phyloP scores from a whole-genome alignment of 2,797 vertebrate species.

The Eleutherodactylus coqui region DNA sequence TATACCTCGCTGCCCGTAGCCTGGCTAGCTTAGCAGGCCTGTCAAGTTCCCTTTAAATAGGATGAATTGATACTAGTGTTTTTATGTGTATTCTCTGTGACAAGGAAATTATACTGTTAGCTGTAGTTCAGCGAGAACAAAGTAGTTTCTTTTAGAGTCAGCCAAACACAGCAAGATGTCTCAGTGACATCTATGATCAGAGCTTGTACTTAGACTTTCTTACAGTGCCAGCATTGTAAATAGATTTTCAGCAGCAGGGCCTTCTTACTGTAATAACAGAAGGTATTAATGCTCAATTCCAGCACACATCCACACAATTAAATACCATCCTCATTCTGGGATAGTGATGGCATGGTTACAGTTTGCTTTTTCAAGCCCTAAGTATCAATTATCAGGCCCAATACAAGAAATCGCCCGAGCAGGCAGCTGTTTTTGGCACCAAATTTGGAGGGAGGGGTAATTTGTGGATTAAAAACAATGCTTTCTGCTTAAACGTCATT shows the following conservation, averaged over 20 bases:
- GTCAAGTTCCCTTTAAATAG: no score
- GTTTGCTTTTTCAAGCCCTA: background rate
- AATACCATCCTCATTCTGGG: background rate
- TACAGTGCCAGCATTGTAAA: background rate
- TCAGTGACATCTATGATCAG: background rate
- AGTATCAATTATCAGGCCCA: no score
- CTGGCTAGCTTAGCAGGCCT: no score
- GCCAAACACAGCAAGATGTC: background rate
- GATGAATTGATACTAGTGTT: background rate
- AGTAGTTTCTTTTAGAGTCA: background rate
- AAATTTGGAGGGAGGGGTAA: no score
- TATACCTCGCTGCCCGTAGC: no score
- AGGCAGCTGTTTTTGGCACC: background rate
- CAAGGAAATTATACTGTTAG: constrained; percentile 2
- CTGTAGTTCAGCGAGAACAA: background rate
- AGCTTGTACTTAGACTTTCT: background rate
- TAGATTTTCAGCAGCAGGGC: background rate
- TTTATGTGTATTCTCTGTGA: background rate
- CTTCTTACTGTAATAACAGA: background rate
- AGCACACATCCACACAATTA: background rate
- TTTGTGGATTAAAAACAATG: background rate
- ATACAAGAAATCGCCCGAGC: background rate
- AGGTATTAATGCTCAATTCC: no score
- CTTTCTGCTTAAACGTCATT: background rate
- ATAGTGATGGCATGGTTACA: background rate